Base-by-base conservation (phyloP, 2,888 invertebrate genomes). In the Tipula vernalis region DNA sequence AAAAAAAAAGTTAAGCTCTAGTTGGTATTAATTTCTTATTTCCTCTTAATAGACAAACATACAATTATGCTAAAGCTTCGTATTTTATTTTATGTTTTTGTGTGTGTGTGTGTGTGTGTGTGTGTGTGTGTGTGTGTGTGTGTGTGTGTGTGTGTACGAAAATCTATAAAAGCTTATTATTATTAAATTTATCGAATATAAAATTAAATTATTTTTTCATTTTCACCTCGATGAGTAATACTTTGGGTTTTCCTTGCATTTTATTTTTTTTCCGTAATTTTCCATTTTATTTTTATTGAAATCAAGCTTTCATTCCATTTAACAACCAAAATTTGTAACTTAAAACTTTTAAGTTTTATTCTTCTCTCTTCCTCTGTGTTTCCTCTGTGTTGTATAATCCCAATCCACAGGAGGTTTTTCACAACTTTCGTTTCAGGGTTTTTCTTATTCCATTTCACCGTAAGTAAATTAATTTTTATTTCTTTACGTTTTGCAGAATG, bases 381-480 rank as follows among this genome's bases (percentile, higher is more conserved):
- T 2, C 2, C 28, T 28, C 28, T 28, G 28, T 28, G 28, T 28
- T 57, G 6, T 57, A 6, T 57, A 57, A 57, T 28, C 28, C 28
- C 5, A 39, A 39, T 71, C 71, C 71, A 28, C 71, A 71, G 28
- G 71, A 71, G 71, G 71, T 28, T 71, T 71, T 71, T 57, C 51
- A 57, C 51, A 57, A 57, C 51, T 57, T 57, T 57, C 15, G 10
- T 28, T 71, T 71, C 71, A 71, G 28, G 28, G 71, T 71, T 71
- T 51, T 28, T 39, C 51, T 39, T 39, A 28, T 71, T 28, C 28
- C 71, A 71, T 71, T 71, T 71, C 28, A 71, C 71, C 71, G 28
- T 71, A 71, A 71, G 71, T 71, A 71, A 71, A 71, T 71, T 71
- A 71, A 71, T 71, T 71, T 51, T 71, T 71, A 71, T 71, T 71